These are phyloP conservation scores for Pelecanoides urinatrix DNA, from an alignment of 2,113 vertebrate genomes.

Conservation along the genomic window DNA sequence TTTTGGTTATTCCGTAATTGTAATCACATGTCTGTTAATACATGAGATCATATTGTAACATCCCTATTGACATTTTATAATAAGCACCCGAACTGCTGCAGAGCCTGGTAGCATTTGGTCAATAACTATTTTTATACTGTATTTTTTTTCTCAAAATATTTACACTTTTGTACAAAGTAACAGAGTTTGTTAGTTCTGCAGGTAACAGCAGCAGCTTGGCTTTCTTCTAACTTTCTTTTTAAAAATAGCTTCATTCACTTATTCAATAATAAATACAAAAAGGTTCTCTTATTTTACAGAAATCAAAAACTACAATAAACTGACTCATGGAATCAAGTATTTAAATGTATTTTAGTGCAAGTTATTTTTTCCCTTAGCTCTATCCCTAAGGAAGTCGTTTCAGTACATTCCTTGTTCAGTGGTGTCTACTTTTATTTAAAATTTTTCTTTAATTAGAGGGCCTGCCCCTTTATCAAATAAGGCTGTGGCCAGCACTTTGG, in stretches of 20 bases:
- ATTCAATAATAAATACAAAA: conserved; percentile 99
- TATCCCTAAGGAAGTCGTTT: conserved; percentile 93
- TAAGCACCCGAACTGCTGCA: conserved; percentile 91
- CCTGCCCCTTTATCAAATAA: conserved; percentile 93
- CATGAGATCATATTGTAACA: conserved; percentile 82
- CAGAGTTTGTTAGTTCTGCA: conserved; percentile 86
- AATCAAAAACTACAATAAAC: conserved; percentile 98
- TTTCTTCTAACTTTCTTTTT: conserved; percentile 88
- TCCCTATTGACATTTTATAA: conserved; percentile 80
- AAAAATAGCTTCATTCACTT: conserved; percentile 99
- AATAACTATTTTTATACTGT: conserved; percentile 89
- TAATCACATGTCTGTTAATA: conserved; percentile 24
- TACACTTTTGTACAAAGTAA: conserved; percentile 99
- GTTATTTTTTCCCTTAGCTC: conserved; percentile 95
- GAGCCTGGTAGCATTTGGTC: conserved; percentile 99
- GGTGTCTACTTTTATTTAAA: conserved; percentile 93
- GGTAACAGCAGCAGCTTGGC: conserved; percentile 93
- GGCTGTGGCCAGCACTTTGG: conserved; percentile 96
- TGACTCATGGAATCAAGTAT: conserved; percentile 99
- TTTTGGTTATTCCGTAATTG: conserved; percentile 70
- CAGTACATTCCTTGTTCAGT: conserved; percentile 99
- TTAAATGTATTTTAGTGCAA: conserved; percentile 98
- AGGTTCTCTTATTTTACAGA: conserved; percentile 98
- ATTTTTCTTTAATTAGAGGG: conserved; percentile 87
- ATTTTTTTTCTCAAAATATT: conserved; percentile 85